phyloP scores from a whole-genome alignment of 1,140 invertebrate species.

The Atta cephalotes region DNA sequence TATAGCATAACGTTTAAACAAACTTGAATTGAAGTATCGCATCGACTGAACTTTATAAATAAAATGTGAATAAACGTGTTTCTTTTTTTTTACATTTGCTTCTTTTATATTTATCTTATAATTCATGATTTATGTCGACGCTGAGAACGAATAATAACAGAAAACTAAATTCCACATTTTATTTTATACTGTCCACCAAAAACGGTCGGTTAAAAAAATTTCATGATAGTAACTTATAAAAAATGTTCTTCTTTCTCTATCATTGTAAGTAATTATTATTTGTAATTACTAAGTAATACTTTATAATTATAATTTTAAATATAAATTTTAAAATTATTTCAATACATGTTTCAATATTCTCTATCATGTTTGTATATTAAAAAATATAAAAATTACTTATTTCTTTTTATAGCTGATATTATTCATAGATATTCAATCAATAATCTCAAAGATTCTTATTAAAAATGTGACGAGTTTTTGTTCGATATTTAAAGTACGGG shows the following conservation, averaged over 20 bases:
- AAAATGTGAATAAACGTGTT: background rate
- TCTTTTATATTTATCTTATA: background rate
- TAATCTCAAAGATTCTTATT: background rate
- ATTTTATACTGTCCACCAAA: background rate
- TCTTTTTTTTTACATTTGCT: background rate
- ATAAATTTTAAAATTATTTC: background rate
- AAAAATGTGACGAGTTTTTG: background rate
- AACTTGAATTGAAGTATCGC: slow-evolving; percentile 10
- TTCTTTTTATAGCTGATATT: background rate
- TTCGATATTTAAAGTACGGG: slow-evolving; percentile 17
- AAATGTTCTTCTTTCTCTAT: background rate
- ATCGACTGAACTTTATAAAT: slow-evolving; percentile 18
- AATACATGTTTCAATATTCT: background rate
- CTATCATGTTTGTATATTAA: background rate
- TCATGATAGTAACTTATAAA: background rate
- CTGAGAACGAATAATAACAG: background rate
- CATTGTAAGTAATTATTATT: background rate
- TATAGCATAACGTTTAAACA: background rate
- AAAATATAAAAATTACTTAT: background rate
- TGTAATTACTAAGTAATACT: slow-evolving; percentile 9
- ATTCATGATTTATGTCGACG: background rate
- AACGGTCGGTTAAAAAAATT: background rate
- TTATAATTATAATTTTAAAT: background rate
- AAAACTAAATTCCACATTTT: slow-evolving; percentile 9
- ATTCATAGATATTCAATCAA: background rate